Evolutionary conservation across 2,113 vertebrate genomes (phyloP).

Genomic region (Oreochromis niloticus): DNA sequence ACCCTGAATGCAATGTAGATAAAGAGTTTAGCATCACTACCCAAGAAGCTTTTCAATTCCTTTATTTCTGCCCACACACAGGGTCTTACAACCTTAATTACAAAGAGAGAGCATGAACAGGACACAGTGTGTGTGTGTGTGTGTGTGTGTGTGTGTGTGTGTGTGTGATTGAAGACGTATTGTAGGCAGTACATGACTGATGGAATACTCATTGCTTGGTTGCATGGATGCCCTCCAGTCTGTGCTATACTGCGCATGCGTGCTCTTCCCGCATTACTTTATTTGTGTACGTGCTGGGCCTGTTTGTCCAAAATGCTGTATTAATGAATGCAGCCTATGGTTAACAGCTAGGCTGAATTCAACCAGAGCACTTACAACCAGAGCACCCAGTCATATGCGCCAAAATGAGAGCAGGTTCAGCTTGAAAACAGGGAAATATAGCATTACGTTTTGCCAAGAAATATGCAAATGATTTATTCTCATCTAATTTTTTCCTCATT

Average conservation of each 20-base stretch:
- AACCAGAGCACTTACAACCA: not conserved
- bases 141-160: not conserved
- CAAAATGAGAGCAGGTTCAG: not conserved
- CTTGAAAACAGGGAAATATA: not conserved
- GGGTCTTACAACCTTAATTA: not conserved
- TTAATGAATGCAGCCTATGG: not conserved
- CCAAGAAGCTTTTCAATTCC: not conserved
- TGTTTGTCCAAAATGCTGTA: not conserved
- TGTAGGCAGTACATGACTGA: not conserved
- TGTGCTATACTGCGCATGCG: not conserved
- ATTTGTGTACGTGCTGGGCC: not conserved
- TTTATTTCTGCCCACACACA: not conserved
- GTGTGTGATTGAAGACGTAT: not conserved
- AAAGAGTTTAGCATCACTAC: not conserved
- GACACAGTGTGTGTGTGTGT: not conserved
- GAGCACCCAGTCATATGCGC: not conserved
- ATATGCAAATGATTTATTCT: not conserved
- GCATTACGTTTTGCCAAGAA: not conserved
- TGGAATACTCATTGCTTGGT: not conserved
- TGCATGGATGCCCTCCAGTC: not conserved
- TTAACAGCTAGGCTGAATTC: not conserved
- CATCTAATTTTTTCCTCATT: not conserved
- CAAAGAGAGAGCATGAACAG: not conserved
- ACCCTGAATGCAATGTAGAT: not conserved
- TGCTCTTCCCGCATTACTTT: not conserved